Evolutionary conservation across 2,113 vertebrate species (phyloP).

Genomic region (Siniperca chuatsi): DNA sequence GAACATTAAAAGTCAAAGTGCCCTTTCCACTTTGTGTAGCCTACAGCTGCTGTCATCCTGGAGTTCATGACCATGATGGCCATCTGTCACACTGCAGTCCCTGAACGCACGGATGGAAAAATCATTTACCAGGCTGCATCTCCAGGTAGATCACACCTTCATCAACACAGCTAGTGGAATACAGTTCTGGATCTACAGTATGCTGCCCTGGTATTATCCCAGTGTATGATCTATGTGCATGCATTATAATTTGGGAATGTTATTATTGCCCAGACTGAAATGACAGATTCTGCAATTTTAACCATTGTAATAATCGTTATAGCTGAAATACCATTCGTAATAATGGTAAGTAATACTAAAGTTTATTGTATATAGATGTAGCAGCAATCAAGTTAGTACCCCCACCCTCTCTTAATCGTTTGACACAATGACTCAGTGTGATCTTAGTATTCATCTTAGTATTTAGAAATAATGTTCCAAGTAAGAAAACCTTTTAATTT

Average conservation of each 20-base stretch:
- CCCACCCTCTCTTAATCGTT: background rate
- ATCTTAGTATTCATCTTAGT: background rate
- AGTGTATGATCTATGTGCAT: background rate
- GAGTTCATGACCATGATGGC: slow-evolving; percentile 99
- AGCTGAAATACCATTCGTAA: background rate
- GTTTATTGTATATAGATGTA: background rate
- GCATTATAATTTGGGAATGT: background rate
- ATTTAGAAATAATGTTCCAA: background rate
- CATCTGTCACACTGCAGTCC: slow-evolving; percentile 97
- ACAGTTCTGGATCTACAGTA: background rate
- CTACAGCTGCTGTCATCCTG: slow-evolving; percentile 94
- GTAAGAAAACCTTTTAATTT: background rate
- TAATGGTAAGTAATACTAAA: background rate
- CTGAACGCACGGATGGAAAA: slow-evolving; percentile 89
- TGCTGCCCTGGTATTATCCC: background rate
- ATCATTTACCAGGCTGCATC: slow-evolving; percentile 97
- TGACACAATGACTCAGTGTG: background rate
- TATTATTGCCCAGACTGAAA: background rate
- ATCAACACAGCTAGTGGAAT: background rate
- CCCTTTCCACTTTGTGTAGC: slow-evolving; percentile 80
- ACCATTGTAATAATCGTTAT: background rate
- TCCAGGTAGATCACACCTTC: slow-evolving; percentile 87
- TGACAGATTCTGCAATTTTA: background rate
- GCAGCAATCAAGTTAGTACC: background rate
- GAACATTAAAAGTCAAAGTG: slow-evolving; percentile 54